phyloP scores from a whole-genome alignment of 2,888 invertebrate species.

The Silvanus unidentatus region DNA sequence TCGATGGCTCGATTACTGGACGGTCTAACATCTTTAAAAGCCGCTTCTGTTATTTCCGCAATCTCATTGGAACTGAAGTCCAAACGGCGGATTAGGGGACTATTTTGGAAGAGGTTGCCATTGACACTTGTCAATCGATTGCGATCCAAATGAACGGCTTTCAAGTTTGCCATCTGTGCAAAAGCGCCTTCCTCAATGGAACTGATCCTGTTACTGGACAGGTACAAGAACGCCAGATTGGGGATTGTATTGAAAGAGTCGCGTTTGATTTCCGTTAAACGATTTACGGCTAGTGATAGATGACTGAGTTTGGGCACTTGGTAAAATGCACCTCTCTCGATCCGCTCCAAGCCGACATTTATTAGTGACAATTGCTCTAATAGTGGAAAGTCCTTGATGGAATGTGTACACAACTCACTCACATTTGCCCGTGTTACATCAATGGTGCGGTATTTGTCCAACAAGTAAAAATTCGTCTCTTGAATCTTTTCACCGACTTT shows the following conservation, averaged over 20 bases:
- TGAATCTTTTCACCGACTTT: constrained; percentile 8
- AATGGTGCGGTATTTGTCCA: constrained; percentile 22
- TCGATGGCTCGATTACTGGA: constrained; percentile 11
- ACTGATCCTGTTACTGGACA: constrained; percentile 28
- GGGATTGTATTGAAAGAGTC: constrained; percentile 26
- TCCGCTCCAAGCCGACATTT: constrained; percentile 25
- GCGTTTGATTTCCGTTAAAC: constrained; percentile 21
- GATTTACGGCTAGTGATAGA: constrained; percentile 31
- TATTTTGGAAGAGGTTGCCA: constrained; percentile 24
- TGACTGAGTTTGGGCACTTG: constrained; percentile 24
- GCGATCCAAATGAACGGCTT: constrained; percentile 28
- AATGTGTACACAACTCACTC: constrained; percentile 30
- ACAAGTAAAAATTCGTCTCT: constrained; percentile 17
- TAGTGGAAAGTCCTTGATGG: constrained; percentile 28
- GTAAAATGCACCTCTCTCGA: constrained; percentile 28
- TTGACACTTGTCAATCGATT: constrained; percentile 25
- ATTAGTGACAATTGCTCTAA: constrained; percentile 26
- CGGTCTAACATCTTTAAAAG: constrained; percentile 21
- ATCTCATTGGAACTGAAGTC: constrained; percentile 29
- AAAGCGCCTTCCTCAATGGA: constrained; percentile 27
- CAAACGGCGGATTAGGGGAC: constrained; percentile 18
- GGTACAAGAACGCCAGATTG: constrained; percentile 23
- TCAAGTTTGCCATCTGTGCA: constrained; percentile 21
- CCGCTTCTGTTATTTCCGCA: constrained; percentile 13
- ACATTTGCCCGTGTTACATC: constrained; percentile 29